phyloP scores from a whole-genome alignment of 2,797 vertebrate species.

The Limosa lapponica region DNA sequence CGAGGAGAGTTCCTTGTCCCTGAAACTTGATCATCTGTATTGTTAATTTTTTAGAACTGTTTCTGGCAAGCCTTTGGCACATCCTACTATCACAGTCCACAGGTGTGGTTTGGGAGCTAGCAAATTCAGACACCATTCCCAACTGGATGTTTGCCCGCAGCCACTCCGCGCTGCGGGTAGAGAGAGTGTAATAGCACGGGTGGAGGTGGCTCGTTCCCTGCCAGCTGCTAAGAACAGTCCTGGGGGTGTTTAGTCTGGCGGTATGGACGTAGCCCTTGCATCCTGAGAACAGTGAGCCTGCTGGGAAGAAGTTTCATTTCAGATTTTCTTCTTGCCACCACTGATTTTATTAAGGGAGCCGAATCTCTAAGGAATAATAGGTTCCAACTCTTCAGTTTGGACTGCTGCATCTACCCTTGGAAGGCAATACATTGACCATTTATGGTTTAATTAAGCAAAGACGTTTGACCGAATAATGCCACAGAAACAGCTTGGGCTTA shows the following conservation, averaged over 20 bases:
- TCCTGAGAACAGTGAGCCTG: not conserved
- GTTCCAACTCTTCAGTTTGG: not conserved
- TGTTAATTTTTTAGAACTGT: not conserved
- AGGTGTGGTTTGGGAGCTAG: not conserved
- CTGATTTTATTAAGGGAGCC: not conserved
- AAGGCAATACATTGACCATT: not conserved
- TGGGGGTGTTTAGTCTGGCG: accelerated
- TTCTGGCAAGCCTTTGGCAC: not conserved
- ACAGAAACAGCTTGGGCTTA: not conserved
- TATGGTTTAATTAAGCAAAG: not conserved
- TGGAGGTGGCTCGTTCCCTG: not conserved
- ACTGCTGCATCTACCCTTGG: not conserved
- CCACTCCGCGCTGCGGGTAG: not conserved
- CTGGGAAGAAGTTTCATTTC: not conserved
- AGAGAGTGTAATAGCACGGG: not conserved
- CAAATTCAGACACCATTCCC: not conserved
- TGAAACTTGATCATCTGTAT: not conserved
- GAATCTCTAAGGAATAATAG: not conserved
- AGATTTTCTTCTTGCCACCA: not conserved
- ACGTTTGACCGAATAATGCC: not conserved
- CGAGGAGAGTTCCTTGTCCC: not conserved
- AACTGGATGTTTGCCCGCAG: not conserved
- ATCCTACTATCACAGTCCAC: not conserved
- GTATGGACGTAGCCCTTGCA: not conserved
- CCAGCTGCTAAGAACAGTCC: not conserved